These are phyloP conservation scores for Conopomorpha cramerella DNA, from an alignment of 1,140 invertebrate species.

Conservation along the genomic window DNA sequence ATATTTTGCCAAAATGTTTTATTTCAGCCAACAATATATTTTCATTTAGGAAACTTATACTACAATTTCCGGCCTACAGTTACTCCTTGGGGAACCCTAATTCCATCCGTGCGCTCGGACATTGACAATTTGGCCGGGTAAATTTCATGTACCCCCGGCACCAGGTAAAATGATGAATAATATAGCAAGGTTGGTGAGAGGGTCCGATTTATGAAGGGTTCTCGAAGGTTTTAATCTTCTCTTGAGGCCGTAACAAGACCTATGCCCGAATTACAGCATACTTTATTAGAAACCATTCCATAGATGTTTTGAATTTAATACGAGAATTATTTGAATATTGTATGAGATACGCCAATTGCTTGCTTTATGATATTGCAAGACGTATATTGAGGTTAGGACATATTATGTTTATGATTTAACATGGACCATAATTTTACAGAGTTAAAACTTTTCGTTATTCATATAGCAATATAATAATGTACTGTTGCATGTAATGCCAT, in stretches of 20 bases:
- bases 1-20: too few species aligned
- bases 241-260: slow-evolving; percentile 48
- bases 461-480: too few species aligned
- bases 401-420: too few species aligned
- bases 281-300: slow-evolving; percentile 44
- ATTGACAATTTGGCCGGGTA: slow-evolving; percentile 31
- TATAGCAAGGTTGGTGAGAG: slow-evolving; percentile 31
- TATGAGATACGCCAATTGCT: slow-evolving; percentile 16
- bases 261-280: slow-evolving; percentile 51
- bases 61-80: too few species aligned
- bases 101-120: not conserved
- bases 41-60: too few species aligned
- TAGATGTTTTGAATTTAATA: slow-evolving; percentile 33
- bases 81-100: too few species aligned
- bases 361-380: slow-evolving; percentile 12
- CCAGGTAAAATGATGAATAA: slow-evolving; percentile 30
- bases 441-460: too few species aligned
- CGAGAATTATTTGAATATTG: slow-evolving; percentile 23
- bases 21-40: too few species aligned
- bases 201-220: slow-evolving; percentile 52
- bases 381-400: slow-evolving; percentile 2
- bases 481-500: not conserved
- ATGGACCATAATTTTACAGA: too few species aligned
- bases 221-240: slow-evolving; percentile 46
- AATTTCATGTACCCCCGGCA: slow-evolving; percentile 37